These are phyloP conservation scores for Mesocentrotus franciscanus DNA, from an alignment of 53 echinoderm and acorn worm genomes.

Conservation along the genomic window DNA sequence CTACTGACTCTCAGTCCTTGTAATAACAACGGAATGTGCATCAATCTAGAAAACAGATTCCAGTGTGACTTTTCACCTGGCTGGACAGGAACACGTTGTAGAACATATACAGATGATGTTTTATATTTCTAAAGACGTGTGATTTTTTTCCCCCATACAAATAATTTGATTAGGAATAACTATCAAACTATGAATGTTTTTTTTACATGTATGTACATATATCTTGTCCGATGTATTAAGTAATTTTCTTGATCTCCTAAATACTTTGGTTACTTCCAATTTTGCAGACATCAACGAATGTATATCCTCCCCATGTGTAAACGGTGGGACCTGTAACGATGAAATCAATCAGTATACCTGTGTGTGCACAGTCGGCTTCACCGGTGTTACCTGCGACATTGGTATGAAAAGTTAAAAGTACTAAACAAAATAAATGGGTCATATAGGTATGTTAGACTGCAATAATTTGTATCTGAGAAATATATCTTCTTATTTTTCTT, in stretches of 20 bases:
- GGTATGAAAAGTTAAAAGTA: neutral
- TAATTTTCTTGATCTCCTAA: neutral
- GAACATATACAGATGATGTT: neutral
- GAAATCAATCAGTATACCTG: neutral
- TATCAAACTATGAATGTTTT: too few species aligned
- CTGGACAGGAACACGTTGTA: neutral
- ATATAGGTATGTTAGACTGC: too few species aligned
- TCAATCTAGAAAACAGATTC: neutral
- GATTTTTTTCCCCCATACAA: neutral
- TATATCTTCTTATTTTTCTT: neutral
- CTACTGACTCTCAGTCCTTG: neutral
- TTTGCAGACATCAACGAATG: slow-evolving; percentile 51
- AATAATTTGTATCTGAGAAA: neutral
- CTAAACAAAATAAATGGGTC: too few species aligned
- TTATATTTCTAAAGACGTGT: neutral
- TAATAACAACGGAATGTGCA: neutral
- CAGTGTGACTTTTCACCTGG: slow-evolving; percentile 21
- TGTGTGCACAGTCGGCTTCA: neutral
- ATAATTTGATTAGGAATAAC: too few species aligned
- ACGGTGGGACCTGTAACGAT: slow-evolving; percentile 51
- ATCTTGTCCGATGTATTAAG: too few species aligned
- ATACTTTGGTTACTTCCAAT: neutral
- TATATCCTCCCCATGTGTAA: neutral
- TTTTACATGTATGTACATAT: too few species aligned
- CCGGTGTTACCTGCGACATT: neutral